Base-by-base conservation (phyloP, 2,888 invertebrate genomes). In the Pocota personata region DNA sequence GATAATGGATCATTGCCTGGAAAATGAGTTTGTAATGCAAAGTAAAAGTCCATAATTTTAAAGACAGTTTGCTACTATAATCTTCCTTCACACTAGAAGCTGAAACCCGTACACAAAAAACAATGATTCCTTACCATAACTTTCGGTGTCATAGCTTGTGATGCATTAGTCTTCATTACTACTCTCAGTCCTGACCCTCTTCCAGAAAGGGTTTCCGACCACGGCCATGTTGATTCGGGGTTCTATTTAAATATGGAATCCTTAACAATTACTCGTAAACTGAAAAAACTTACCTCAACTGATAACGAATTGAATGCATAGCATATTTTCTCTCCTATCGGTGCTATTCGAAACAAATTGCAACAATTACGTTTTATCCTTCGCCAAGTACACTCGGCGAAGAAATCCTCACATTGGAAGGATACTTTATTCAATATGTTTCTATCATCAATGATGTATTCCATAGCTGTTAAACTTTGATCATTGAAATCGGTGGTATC, bases 1-100 rank as follows among this genome's bases (percentile, higher is more conserved):
- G 88, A 48, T 90, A 90, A 3, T 89, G 90, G 0, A 90, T 52
- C 55, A 89, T 86, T 0, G 89, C 87, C 90, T 90, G 3, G 0
- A 57, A 32, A 64, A 12, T 30, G 21, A 6, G 0, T 4, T n/a
- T 1, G 2, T 46, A n/a, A n/a, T n/a, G n/a, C n/a, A n/a, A n/a
- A n/a, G n/a, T n/a, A n/a, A n/a, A n/a, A n/a, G n/a, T n/a, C n/a
- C n/a, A n/a, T n/a, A n/a, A n/a, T n/a, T n/a, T n/a, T n/a, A n/a
- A n/a, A n/a, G n/a, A n/a, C n/a, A n/a, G n/a, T n/a, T n/a, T n/a
- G n/a, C n/a, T n/a, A n/a, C n/a, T n/a, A n/a, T n/a, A n/a, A n/a
- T n/a, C n/a, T n/a, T n/a, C n/a, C n/a, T n/a, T n/a, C n/a, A n/a
- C n/a, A n/a, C n/a, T n/a, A n/a, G n/a, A n/a, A n/a, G n/a, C n/a